Evolutionary conservation across 2,797 vertebrate species (phyloP), one percentile per base, ranked within the genome.

Genomic region (Trachurus trachurus): DNA sequence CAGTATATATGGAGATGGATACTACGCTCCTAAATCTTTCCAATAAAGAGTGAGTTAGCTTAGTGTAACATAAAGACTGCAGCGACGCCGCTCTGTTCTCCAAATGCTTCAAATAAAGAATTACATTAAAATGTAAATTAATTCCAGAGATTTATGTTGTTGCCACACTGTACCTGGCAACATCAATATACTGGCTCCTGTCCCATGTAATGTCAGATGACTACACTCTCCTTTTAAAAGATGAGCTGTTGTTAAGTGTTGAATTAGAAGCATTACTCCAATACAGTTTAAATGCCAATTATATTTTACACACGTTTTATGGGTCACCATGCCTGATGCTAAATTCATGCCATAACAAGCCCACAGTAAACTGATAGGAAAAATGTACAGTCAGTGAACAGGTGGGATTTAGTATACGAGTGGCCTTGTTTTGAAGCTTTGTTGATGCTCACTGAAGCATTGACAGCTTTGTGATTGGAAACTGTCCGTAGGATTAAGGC

Each of bases 401-500:
- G 71, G 63, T 16, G 17, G 61, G 50, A 58, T 76, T 78, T 66
- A 22, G 42, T n/a, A 39, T 26, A n/a, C n/a, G 39, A 68, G 13
- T 62, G 66, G 64, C 47, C 9, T 29, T 77, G 62, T 21, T 53
- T 82, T 76, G 74, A 82, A 75, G 26, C 50, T 29, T 10, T 0
- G 7, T 64, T 44, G n/a, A 53, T 54, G 34, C 45, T 50, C 54
- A 37, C 40, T 37, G 52, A 75, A 50, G 53, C 63, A 77, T 31
- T 80, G 85, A 81, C 87, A 85, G 86, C 79, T 81, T 86, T 80
- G 74, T 68, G 71, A 86, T 53, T 60, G 75, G 72, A 45, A 88
- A 88, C 81, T 85, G 75, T 81, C 63, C 59, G 8, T 29, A 74
- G 91, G 93, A 93, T 95, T 94, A 93, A 74, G 71, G 71, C 54